Conservation (phyloP, 2,888 invertebrate genomes). For the Lithophane ornitopus region DNA sequence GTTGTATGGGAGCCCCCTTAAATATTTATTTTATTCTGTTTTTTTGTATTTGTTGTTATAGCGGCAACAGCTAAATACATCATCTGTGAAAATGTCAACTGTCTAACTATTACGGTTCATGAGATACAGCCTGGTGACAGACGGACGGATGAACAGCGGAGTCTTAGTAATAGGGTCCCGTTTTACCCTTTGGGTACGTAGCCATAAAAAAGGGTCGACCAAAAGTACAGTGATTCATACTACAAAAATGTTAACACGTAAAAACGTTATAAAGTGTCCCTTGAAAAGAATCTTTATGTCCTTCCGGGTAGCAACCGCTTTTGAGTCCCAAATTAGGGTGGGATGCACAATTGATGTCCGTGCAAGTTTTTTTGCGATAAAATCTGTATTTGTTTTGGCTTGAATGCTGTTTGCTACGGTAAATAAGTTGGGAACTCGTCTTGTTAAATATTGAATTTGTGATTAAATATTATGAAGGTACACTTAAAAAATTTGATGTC, state of each 20-base stretch:
- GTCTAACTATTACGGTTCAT: no score
- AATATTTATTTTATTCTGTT: no score
- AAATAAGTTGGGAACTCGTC: not conserved
- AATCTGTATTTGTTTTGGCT: not conserved
- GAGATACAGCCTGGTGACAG: no score
- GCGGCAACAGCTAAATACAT: no score
- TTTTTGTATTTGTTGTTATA: no score
- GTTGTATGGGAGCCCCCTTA: no score
- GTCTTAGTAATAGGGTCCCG: no score
- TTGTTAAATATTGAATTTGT: not conserved
- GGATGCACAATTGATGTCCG: constrained; percentile 4
- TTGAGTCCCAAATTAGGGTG: constrained; percentile 47
- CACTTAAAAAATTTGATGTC: not conserved
- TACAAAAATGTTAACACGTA: constrained; percentile 22
- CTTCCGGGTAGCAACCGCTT: constrained; percentile 60
- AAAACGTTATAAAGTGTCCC: constrained; percentile 44
- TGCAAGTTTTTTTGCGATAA: not conserved
- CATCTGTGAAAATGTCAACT: no score
- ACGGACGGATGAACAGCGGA: no score
- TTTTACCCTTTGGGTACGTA: no score
- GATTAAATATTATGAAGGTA: not conserved
- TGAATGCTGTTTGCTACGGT: not conserved
- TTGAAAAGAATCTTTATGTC: constrained; percentile 46
- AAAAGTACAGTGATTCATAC: constrained; percentile 47
- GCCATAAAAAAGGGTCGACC: constrained; percentile 9